Evolutionary conservation across 2,797 vertebrate species (phyloP), one percentile per base, ranked within the genome.

Genomic region (Syndactyla subalaris): DNA sequence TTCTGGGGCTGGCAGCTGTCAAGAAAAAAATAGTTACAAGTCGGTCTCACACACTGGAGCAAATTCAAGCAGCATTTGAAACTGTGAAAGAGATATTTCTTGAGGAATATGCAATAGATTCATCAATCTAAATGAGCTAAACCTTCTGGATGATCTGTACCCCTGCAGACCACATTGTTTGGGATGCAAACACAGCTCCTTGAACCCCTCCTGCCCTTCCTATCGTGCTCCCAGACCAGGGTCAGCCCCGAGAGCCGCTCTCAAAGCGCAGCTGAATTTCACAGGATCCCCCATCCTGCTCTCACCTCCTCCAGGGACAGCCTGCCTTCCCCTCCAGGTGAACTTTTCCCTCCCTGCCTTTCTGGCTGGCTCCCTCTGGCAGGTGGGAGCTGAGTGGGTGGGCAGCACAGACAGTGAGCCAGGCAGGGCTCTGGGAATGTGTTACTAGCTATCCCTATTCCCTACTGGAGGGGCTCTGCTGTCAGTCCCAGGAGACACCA

Each of bases 371-470:
- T 96, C 51, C 55, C 45, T 61, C 55, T 48, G 4, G 1, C 45
- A 81, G 43, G 92, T 93, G 89, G 75, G 65, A 58, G 17, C 19
- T 43, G 38, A 74, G 90, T 48, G 62, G 90, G 93, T 0, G 39
- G 51, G 34, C 9, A 7, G 68, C 66, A 48, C 83, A 88, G 79
- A 14, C 90, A 92, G 49, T 0, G 0, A 80, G 52, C 68, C 79
- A 6, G 20, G 29, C 58, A 6, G 26, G 61, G 72, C 29, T 70
- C 83, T 22, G 51, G 26, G 18, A 73, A 95, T 3, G 84, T 96
- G 95, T 89, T 91, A 91, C 90, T 70, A 87, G 86, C 22, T 79
- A 59, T 86, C 93, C 84, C 65, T 62, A 7, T 75, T 93, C 78
- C 73, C 10, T 17, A 8, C 19, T 22, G 3, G 5, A 67, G 16